These are phyloP conservation scores for Lophius americanus DNA, from an alignment of 2,797 vertebrate species.

Conservation along the genomic window DNA sequence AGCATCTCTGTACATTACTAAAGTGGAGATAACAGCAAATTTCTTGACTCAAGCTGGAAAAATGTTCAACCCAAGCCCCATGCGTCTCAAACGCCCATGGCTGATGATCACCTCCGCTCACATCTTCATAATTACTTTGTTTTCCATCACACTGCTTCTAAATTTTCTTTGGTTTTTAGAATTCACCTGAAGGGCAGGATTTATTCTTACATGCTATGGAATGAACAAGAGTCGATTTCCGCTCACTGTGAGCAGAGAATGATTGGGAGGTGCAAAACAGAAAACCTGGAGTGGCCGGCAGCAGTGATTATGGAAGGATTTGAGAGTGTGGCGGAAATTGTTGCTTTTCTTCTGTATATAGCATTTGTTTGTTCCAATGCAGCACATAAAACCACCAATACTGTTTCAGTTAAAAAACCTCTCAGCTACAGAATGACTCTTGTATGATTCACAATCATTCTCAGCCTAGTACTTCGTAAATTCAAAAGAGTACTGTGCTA, in stretches of 20 bases:
- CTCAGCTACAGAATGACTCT: constrained; percentile 8
- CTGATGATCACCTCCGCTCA: constrained; percentile 1
- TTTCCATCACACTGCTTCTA: not conserved
- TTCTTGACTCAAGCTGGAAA: constrained; percentile 6
- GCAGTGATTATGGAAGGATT: constrained; percentile 67
- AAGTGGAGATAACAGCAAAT: constrained; percentile 24
- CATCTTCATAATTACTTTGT: constrained; percentile 7
- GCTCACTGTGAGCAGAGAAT: constrained; percentile 19
- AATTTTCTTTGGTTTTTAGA: constrained; percentile 34
- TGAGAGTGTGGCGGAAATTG: constrained; percentile 55
- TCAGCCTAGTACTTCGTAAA: not conserved
- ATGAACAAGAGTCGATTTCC: constrained; percentile 29
- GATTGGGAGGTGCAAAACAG: constrained; percentile 48
- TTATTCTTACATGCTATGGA: constrained; percentile 34
- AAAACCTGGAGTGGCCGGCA: constrained; percentile 58
- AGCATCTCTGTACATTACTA: constrained; percentile 11
- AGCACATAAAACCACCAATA: constrained; percentile 41
- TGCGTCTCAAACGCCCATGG: not conserved
- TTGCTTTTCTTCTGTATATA: constrained; percentile 23
- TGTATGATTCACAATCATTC: constrained; percentile 6
- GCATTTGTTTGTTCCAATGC: constrained; percentile 7
- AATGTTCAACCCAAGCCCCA: constrained; percentile 1
- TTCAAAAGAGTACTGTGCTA: too few relatives aligned
- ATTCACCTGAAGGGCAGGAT: constrained; percentile 46
- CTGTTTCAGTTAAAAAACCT: constrained; percentile 37